Evolutionary conservation across 2,113 vertebrate genomes (phyloP), one percentile per base, ranked within the genome.

Genomic region (Neopipo cinnamomea): DNA sequence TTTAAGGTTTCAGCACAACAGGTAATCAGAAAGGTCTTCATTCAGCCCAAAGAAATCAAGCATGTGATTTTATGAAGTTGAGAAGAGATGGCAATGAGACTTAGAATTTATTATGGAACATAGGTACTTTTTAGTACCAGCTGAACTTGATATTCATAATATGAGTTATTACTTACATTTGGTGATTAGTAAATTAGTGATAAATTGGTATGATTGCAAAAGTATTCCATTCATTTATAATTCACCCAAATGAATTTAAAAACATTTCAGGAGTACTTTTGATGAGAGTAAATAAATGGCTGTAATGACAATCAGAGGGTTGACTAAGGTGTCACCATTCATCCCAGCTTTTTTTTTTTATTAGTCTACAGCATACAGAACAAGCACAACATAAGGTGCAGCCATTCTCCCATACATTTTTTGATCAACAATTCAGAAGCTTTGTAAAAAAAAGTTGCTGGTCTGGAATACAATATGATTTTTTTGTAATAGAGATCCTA

Each of bases 261-360:
- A 95, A 90, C 85, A 94, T 86, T 85, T 93, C 67, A 88, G 52
- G 84, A 93, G 88, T 84, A 85, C 72, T 93, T 77, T 79, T 93
- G 79, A 95, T 90, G 90, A 94, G 67, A 62, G 89, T 86, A 96
- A 96, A 94, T 90, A 96, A 90, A 67, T 72, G 75, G 31, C 52
- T 93, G 35, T 63, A 89, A 93, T 84, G 79, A 84, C 82, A 88
- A 91, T 71, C 78, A 94, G 61, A 77, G 37, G 33, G 46, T 59
- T 95, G 88, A 80, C 59, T 63, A 47, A 79, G 53, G 55, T 90
- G 63, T 80, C 67, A 86, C 28, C 42, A n/a, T 41, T 80, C 39
- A 86, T 86, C 37, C 21, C 33, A 78, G 70, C 27, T 37, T 30
- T 84, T 95, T 86, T 78, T 83, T 79, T 49, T 27, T 31, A 74